Percentiles rank a stretch among this genome's conserved stretches.
Conservation (phyloP, 2,888 invertebrate genomes). For the Oscheius sp. region DNA sequence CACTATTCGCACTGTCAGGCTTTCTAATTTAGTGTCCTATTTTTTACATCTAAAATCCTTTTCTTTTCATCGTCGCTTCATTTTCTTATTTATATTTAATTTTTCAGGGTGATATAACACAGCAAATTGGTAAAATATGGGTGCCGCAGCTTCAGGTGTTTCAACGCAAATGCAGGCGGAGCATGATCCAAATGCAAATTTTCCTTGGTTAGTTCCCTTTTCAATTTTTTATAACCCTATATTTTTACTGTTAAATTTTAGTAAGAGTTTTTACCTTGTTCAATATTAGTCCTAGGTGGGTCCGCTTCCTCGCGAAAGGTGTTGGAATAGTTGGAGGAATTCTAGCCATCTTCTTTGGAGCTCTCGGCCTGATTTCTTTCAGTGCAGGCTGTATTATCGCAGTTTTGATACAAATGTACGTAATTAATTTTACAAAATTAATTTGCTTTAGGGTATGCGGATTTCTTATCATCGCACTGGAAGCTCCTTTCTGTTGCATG, state of each 20-base stretch:
- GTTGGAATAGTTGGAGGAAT: constrained; percentile 72
- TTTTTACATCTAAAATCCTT: not conserved
- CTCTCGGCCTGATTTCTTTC: constrained; percentile 67
- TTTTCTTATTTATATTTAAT: not conserved
- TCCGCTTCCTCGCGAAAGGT: constrained; percentile 70
- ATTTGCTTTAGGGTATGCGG: constrained; percentile 80
- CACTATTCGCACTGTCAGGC: not conserved
- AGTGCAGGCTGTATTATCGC: constrained; percentile 69
- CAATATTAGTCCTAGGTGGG: constrained; percentile 56
- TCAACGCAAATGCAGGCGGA: constrained; percentile 70
- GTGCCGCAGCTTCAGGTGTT: constrained; percentile 65
- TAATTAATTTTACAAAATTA: not conserved
- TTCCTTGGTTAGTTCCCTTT: constrained; percentile 50
- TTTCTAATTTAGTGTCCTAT: not conserved
- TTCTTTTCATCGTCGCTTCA: not conserved
- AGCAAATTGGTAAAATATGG: constrained; percentile 49
- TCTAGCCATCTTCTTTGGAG: constrained; percentile 70
- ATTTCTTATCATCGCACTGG: constrained; percentile 87
- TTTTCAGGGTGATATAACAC: not conserved
- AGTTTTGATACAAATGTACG: constrained; percentile 69
- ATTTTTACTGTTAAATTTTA: too few species aligned
- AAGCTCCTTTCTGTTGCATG: constrained; percentile 96
- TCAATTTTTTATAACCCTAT: not conserved
- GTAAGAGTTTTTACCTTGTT: too few species aligned
- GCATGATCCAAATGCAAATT: constrained; percentile 70